Evolutionary conservation across 2,888 invertebrate species (phyloP).

Genomic region (Cryptus armator): DNA sequence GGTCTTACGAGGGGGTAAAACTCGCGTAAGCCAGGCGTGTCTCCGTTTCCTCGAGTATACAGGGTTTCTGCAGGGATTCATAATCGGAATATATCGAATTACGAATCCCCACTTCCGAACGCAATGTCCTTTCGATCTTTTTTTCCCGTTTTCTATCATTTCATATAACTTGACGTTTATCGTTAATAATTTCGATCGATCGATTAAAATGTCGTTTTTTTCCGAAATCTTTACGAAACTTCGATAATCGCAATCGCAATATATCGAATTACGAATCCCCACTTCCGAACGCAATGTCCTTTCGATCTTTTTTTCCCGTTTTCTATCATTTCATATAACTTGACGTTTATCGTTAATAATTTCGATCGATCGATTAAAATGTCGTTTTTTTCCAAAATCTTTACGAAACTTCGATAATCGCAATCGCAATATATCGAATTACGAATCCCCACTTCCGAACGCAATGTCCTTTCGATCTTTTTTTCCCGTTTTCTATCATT

Average conservation of each 20-base stretch:
- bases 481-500: not conserved
- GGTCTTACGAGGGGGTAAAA: constrained; percentile 53
- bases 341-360: too few relatives aligned
- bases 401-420: too few relatives aligned
- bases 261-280: not conserved
- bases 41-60: constrained; percentile 81
- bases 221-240: too few relatives aligned
- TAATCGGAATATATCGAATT: constrained; percentile 1
- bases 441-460: not conserved
- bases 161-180: too few relatives aligned
- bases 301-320: too few relatives aligned
- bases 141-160: not conserved
- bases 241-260: too few relatives aligned
- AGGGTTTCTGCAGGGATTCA: constrained; percentile 55
- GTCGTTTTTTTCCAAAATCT: too few relatives aligned
- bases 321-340: not conserved
- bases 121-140: not conserved
- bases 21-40: constrained; percentile 80
- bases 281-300: not conserved
- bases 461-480: not conserved
- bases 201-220: too few relatives aligned
- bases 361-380: too few relatives aligned
- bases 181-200: too few relatives aligned
- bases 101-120: not conserved
- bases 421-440: not conserved